Base-by-base conservation (phyloP, 2,888 invertebrate genomes). In the Cantharis rufa region DNA sequence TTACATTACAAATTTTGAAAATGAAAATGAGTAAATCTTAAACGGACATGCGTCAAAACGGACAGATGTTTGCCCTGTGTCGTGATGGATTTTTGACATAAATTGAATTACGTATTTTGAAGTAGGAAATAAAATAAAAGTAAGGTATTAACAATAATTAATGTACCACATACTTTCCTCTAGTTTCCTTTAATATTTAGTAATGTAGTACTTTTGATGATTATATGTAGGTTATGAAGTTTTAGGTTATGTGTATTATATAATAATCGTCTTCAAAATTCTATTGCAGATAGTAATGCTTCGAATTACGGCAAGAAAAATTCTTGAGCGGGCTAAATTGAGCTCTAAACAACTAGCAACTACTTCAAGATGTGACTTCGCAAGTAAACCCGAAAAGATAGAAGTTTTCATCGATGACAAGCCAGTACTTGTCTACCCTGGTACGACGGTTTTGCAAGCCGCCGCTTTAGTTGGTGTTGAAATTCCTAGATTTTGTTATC, bases 401-500 rank as follows among this genome's bases (percentile, higher is more conserved):
- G 98, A 99, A 90, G 95, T 99, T 69, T 99, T 98, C 89, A 95
- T 99, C 84, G 98, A 99, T 91, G 99, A 98, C 88, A 95, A 97
- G 87, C 94, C 95, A 80, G 98, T 99, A 1, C 90, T 94, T 85
- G 99, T 99, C 61, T 93, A 94, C 66, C 98, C 99, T 24, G 99
- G 99, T 73, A 98, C 98, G 28, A 99, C 99, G 66, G 97, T 99
- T 21, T 90, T 99, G 78, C 89, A 98, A 96, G 99, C 97, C 82
- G 98, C 98, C 74, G 98, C 98, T 1, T 91, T 94, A 89, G 93
- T 95, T 81, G 99, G 99, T 13, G 95, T 99, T 66, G 99, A 99
- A 90, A 99, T 99, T 82, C 99, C 99, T 1, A 91, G 99, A 78
- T 99, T 99, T 88, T 99, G 99, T 88, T 99, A 99, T 88, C 99